These are phyloP conservation scores for Pristionchus exspectatus DNA, from an alignment of 2,888 invertebrate genomes.

Conservation along the genomic window DNA sequence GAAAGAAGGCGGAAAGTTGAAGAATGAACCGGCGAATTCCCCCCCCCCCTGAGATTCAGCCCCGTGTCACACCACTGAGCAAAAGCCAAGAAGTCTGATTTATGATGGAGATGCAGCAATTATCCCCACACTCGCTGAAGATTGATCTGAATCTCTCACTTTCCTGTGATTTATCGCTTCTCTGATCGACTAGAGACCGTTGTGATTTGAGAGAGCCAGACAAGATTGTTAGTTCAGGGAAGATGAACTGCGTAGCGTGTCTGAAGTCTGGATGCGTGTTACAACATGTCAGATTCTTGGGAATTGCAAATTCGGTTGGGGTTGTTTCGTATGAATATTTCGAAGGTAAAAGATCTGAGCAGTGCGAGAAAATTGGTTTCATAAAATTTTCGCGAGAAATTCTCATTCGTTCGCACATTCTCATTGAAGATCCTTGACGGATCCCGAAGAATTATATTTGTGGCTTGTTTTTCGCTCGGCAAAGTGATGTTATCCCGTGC, in stretches of 20 bases:
- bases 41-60: background rate
- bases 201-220: no score
- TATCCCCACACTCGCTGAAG: background rate
- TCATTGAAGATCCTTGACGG: background rate
- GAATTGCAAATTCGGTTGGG: background rate
- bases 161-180: background rate
- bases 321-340: background rate
- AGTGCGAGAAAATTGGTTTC: background rate
- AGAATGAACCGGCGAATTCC: conserved; percentile 3
- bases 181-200: background rate
- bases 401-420: no score
- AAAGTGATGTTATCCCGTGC: conserved; percentile 11
- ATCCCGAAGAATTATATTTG: conserved; percentile 3
- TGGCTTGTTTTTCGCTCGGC: background rate
- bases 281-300: background rate
- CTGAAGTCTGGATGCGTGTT: no score
- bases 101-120: background rate
- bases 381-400: background rate
- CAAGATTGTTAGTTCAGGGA: background rate
- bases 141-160: background rate
- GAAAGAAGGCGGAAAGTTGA: conserved; percentile 2
- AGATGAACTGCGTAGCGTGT: background rate
- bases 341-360: background rate
- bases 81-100: background rate
- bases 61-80: background rate